These are phyloP conservation scores for Campylomormyrus tamandua DNA, from an alignment of 2,113 vertebrate genomes.

Conservation along the genomic window DNA sequence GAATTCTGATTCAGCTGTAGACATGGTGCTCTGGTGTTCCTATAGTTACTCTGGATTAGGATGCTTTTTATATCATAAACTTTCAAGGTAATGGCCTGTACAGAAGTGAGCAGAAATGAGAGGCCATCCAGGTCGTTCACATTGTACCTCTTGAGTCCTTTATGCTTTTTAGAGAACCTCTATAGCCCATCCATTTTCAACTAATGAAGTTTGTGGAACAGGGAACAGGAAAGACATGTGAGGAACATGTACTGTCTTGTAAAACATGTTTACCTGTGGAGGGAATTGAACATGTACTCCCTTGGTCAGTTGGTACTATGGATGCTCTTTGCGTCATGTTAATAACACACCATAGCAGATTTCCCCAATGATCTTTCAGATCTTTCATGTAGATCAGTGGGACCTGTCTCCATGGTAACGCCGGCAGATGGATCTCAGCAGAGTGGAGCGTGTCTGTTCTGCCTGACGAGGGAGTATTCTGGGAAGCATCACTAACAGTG, in stretches of 20 bases:
- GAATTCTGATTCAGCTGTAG: not conserved
- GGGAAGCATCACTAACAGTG: slow-evolving; percentile 25
- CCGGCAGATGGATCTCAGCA: slow-evolving; percentile 42
- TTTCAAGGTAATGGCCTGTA: not conserved
- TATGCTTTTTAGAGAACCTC: not conserved
- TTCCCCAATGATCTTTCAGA: slow-evolving; percentile 37
- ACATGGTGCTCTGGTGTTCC: not conserved
- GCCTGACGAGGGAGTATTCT: slow-evolving; percentile 37
- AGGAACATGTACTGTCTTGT: slow-evolving; percentile 17
- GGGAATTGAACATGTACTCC: slow-evolving; percentile 6
- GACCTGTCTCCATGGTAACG: slow-evolving; percentile 48
- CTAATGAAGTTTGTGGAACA: not conserved
- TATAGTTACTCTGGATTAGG: not conserved
- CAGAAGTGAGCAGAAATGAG: not conserved
- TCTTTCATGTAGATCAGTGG: slow-evolving; percentile 45
- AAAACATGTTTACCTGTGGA: not conserved
- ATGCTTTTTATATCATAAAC: not conserved
- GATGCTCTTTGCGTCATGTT: slow-evolving; percentile 40
- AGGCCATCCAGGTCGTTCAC: not conserved
- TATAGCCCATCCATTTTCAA: not conserved
- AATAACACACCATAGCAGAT: slow-evolving; percentile 40
- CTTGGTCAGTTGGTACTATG: slow-evolving; percentile 28
- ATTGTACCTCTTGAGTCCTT: not conserved
- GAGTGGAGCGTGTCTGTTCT: slow-evolving; percentile 34
- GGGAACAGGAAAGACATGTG: not conserved